phyloP scores from a whole-genome alignment of 2,113 vertebrate genomes.

The Tychaedon coryphoeus region DNA sequence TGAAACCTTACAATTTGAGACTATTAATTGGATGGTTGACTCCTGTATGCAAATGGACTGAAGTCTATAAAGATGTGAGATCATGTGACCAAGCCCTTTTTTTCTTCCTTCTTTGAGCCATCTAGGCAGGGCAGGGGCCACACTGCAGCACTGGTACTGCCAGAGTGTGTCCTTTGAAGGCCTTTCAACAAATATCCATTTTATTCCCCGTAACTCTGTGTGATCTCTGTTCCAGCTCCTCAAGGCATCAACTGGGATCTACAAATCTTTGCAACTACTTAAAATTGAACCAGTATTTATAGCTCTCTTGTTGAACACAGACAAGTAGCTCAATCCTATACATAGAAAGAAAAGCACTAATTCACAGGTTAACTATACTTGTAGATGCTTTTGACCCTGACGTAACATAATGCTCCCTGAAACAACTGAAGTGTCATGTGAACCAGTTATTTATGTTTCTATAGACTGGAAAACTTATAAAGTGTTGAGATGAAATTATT shows the following conservation, averaged over 20 bases:
- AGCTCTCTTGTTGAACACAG: not conserved
- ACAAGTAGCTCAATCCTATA: not conserved
- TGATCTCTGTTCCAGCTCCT: too few species aligned
- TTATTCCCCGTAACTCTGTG: too few species aligned
- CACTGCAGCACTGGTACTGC: too few species aligned
- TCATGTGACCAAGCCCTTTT: too few species aligned
- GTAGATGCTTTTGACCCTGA: conserved; percentile 10
- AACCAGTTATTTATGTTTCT: not conserved
- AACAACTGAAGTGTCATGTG: not conserved
- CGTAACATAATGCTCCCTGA: not conserved
- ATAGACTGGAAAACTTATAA: not conserved
- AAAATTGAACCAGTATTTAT: conserved; percentile 10
- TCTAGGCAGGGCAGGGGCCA: too few species aligned
- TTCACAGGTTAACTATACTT: conserved; percentile 3
- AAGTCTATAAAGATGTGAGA: too few species aligned
- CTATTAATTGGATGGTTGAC: too few species aligned
- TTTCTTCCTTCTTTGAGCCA: too few species aligned
- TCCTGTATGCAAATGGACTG: too few species aligned
- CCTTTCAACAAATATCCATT: too few species aligned
- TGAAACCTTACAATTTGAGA: too few species aligned
- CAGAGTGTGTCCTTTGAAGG: too few species aligned
- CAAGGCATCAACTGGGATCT: not conserved
- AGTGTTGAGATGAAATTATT: not conserved
- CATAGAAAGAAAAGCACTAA: conserved; percentile 3
- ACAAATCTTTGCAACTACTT: conserved; percentile 21